Percentiles rank a stretch among this genome's conserved stretches.
These are phyloP conservation scores for Urocynchramus pylzowi DNA, from an alignment of 2,113 vertebrate species.

Conservation along the genomic window DNA sequence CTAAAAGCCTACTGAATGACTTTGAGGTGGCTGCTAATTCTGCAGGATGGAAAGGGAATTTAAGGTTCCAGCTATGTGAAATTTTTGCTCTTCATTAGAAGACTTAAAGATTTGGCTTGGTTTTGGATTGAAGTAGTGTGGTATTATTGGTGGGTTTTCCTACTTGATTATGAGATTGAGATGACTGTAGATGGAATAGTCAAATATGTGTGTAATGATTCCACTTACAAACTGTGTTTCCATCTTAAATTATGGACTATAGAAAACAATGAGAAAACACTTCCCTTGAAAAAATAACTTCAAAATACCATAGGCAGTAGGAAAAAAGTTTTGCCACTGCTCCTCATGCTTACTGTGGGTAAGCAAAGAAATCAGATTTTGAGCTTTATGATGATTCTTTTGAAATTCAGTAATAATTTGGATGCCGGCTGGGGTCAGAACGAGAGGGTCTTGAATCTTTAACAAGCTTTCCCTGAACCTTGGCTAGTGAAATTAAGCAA, in stretches of 20 bases:
- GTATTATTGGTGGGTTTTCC: neutral
- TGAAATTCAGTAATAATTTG: neutral
- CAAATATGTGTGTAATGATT: neutral
- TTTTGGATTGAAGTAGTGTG: neutral
- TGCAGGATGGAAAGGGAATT: neutral
- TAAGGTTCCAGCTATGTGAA: neutral
- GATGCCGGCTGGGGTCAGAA: rapidly evolving
- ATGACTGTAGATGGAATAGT: neutral
- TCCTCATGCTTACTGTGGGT: neutral
- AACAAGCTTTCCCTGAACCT: neutral
- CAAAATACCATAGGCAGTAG: neutral
- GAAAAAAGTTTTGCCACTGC: neutral
- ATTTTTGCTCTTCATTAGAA: neutral
- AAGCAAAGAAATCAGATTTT: neutral
- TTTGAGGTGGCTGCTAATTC: neutral
- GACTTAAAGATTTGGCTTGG: neutral
- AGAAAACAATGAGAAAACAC: neutral
- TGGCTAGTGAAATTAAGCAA: neutral
- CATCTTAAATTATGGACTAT: neutral
- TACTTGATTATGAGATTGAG: neutral
- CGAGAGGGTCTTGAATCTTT: neutral
- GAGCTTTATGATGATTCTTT: neutral
- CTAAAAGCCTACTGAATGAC: neutral
- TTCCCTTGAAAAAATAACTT: neutral
- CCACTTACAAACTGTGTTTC: neutral